Conservation (phyloP, 2,113 vertebrate species). For the Dendrocopos noguchii region DNA sequence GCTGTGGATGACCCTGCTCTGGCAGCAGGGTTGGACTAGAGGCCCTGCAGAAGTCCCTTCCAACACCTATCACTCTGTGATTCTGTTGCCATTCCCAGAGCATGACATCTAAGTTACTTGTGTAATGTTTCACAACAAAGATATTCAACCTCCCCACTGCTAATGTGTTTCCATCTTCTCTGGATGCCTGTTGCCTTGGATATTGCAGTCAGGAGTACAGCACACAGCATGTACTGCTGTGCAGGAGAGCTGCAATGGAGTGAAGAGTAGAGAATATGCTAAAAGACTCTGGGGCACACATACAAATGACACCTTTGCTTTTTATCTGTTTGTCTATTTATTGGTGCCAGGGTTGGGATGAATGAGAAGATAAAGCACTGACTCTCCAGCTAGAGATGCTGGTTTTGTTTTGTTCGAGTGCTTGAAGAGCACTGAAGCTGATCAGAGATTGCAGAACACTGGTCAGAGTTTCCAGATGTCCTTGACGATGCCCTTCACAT, state of each 20-base stretch:
- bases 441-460: neutral
- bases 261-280: neutral
- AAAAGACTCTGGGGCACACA: neutral
- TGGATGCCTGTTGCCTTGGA: neutral
- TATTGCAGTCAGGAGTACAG: neutral
- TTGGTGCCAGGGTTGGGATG: neutral
- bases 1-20: too few species aligned
- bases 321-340: neutral
- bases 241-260: neutral
- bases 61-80: neutral
- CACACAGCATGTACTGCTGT: neutral
- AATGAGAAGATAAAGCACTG: neutral
- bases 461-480: constrained; percentile 1
- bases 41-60: too few species aligned
- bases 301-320: neutral
- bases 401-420: neutral
- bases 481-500: constrained; percentile 38
- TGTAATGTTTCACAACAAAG: neutral
- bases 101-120: neutral
- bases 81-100: neutral
- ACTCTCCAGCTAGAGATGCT: neutral
- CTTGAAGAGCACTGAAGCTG: neutral
- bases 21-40: too few species aligned
- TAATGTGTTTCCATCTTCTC: neutral
- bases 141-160: neutral